Evolutionary conservation across 2,888 invertebrate species (phyloP), one percentile per base, ranked within the genome.

Genomic region (Notocelia uddmanniana): DNA sequence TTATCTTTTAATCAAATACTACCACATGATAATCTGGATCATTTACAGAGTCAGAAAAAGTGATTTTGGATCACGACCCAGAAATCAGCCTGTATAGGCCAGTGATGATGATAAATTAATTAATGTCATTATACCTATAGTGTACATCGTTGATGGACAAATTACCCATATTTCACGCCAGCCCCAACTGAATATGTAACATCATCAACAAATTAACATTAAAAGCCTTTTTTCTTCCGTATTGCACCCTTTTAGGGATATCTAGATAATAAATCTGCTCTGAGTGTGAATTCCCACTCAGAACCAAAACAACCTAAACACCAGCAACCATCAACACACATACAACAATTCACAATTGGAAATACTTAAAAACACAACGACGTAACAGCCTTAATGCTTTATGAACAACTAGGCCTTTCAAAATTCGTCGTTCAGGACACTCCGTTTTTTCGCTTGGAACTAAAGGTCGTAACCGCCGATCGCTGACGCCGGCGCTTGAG

Each of bases 181-280:
- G 50, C 63, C 31, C 31, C 63, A 63, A n/a, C 64, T 54, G 54
- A 54, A 70, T 64, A 70, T 70, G 70, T 70, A 70, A 57, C 64
- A 64, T 54, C 69, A 57, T 63, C 69, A 58, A 18, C 58, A 54
- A 50, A 57, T 57, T 26, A 64, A 48, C 58, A 64, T 66, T 64
- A 58, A 70, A 64, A 70, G 31, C 54, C 57, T 71, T 66, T 67
- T 71, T 71, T 71, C 59, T 66, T 71, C 67, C 70, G 59, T 34
- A 62, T 59, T 54, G 45, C 52, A 26, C 62, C 69, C 71, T 60
- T 67, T 67, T 60, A 55, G 18, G 67, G 71, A 34, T 67, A 71
- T 71, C 71, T 67, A 1, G 34, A 23, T 26, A 60, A 71, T 71
- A 71, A 71, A 71, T 71, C 71, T 59, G 52, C 67, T 31, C 15